A percentile compares a stretch with the other conserved stretches of the same genome.
Conservation (phyloP, 37 sponge, comb jelly and placozoan species). For the Haliclona indistincta region DNA sequence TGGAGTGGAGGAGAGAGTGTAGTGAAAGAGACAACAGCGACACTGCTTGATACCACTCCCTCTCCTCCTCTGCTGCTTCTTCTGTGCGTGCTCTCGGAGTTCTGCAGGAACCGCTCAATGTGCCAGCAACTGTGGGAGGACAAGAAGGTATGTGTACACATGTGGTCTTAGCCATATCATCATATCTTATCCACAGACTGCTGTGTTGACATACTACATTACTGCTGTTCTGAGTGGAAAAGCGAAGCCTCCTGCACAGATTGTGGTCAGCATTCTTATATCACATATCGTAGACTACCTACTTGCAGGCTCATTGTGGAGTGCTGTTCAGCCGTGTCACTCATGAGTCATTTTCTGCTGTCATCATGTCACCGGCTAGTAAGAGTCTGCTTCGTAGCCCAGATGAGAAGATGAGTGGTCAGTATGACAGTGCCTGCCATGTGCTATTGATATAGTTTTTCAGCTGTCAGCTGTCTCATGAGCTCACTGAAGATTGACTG, state of each 20-base stretch:
- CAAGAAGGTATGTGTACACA: not conserved
- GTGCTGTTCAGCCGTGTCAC: slow-evolving; percentile 40
- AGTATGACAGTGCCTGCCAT: not conserved
- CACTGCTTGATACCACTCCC: not conserved
- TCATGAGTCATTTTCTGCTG: slow-evolving; percentile 34
- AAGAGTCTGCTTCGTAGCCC: slow-evolving; percentile 73
- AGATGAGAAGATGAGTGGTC: slow-evolving; percentile 65
- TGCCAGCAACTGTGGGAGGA: not conserved
- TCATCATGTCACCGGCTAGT: slow-evolving; percentile 24
- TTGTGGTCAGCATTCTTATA: too few species aligned
- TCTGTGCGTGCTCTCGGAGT: not conserved
- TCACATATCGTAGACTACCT: too few species aligned
- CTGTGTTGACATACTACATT: not conserved
- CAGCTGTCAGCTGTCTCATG: slow-evolving; percentile 57
- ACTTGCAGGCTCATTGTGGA: slow-evolving; percentile 23
- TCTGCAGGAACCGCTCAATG: not conserved
- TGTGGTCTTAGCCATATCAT: not conserved
- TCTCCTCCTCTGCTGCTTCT: not conserved
- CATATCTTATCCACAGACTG: not conserved
- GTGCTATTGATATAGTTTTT: not conserved
- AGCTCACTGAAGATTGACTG: slow-evolving; percentile 44
- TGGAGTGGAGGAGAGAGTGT: not conserved
- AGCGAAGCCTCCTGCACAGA: too few species aligned
- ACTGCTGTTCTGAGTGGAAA: not conserved
- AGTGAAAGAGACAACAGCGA: not conserved